These are phyloP conservation scores for Bombus ignitus DNA, from an alignment of 1,140 invertebrate species.

Conservation along the genomic window DNA sequence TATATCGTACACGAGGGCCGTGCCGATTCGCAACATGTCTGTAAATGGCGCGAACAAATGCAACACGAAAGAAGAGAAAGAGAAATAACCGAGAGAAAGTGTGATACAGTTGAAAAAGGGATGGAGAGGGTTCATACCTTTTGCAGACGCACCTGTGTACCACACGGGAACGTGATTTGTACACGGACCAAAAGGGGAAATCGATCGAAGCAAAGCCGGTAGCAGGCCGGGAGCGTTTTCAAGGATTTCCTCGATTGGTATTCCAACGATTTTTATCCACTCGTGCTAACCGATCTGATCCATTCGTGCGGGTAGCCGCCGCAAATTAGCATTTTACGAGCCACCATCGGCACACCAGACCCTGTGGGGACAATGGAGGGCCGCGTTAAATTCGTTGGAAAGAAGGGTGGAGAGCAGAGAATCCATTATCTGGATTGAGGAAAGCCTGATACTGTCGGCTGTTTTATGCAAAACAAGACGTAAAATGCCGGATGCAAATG, in stretches of 20 bases:
- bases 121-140: not conserved
- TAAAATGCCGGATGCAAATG: constrained; percentile 53
- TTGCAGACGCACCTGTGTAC: constrained; percentile 39
- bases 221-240: constrained; percentile 45
- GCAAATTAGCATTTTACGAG: constrained; percentile 70
- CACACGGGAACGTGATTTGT: constrained; percentile 55
- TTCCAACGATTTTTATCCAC: constrained; percentile 65
- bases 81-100: not conserved
- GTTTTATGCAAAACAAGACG: constrained; percentile 58
- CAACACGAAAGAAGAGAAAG: not conserved
- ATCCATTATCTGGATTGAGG: constrained; percentile 62
- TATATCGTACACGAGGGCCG: not conserved
- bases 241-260: constrained; percentile 67
- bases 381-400: constrained; percentile 64
- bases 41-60: not conserved
- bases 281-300: constrained; percentile 49
- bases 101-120: not conserved
- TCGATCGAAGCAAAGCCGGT: constrained; percentile 38
- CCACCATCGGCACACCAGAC: constrained; percentile 23
- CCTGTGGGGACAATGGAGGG: constrained; percentile 58
- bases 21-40: not conserved
- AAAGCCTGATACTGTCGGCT: constrained; percentile 56
- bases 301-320: constrained; percentile 48
- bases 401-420: constrained; percentile 57
- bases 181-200: constrained; percentile 4